Evolutionary conservation across 2,888 invertebrate species (phyloP).

Genomic region (Matsumyia berberina): DNA sequence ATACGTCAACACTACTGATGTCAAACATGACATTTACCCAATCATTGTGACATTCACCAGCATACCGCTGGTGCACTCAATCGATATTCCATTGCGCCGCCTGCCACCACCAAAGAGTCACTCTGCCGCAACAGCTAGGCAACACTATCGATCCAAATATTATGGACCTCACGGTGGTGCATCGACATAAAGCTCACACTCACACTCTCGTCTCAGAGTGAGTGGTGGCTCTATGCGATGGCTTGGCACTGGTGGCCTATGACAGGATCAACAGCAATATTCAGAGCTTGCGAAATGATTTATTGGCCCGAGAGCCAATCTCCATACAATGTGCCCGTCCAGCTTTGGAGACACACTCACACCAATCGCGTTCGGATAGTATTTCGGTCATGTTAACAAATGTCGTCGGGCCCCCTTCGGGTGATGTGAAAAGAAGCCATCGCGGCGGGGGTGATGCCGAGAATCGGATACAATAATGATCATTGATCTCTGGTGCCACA

Average conservation of each 20-base stretch:
- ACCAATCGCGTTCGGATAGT: conserved; percentile 19
- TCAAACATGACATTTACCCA: conserved; percentile 76
- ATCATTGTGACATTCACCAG: conserved; percentile 73
- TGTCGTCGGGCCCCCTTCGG: conserved; percentile 47
- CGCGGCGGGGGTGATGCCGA: conserved; percentile 37
- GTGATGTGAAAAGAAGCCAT: conserved; percentile 64
- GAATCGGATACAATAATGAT: conserved; percentile 60
- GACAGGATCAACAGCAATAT: conserved; percentile 55
- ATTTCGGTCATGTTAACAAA: conserved; percentile 71
- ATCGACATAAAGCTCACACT: conserved; percentile 37
- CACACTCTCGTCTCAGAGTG: conserved; percentile 22
- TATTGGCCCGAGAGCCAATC: conserved; percentile 67
- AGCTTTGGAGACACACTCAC: conserved; percentile 31
- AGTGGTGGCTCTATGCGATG: conserved; percentile 56
- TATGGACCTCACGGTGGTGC: conserved; percentile 20
- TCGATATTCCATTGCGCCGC: conserved; percentile 36
- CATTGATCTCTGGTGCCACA: conserved; percentile 75
- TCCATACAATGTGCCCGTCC: conserved; percentile 57
- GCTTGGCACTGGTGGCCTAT: conserved; percentile 22
- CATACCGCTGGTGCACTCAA: conserved; percentile 71
- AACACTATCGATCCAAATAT: conserved; percentile 45
- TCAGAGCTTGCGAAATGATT: conserved; percentile 72
- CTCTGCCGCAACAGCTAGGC: conserved; percentile 4
- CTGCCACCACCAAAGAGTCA: not conserved
- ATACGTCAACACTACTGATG: conserved; percentile 71